Conservation (phyloP, 2,113 vertebrate genomes). For the Peromyscus polionotus region DNA sequence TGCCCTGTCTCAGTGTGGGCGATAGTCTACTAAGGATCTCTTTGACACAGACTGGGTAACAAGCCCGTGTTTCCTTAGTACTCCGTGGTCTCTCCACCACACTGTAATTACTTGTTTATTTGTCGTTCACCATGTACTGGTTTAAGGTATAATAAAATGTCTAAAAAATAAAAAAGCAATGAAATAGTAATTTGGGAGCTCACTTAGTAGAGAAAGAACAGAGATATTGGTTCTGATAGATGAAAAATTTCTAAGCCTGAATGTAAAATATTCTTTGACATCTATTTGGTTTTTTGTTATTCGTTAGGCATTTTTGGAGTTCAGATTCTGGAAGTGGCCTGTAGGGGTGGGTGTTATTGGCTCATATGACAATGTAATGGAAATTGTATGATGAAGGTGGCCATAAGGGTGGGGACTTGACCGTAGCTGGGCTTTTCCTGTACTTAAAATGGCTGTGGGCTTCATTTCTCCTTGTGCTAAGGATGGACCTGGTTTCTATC, state of each 20-base stretch:
- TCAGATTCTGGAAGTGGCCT: not conserved
- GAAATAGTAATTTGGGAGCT: conserved; percentile 50
- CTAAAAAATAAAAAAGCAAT: conserved; percentile 49
- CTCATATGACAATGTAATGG: not conserved
- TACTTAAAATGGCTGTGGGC: not conserved
- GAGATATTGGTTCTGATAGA: not conserved
- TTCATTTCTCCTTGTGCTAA: not conserved
- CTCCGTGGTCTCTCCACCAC: not conserved
- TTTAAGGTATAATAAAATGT: conserved; percentile 24
- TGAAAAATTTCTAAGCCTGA: not conserved
- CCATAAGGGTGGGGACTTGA: not conserved
- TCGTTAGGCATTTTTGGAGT: conserved; percentile 24
- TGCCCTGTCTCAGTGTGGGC: not conserved
- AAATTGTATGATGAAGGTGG: not conserved
- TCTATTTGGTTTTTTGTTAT: conserved; percentile 5
- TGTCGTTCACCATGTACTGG: not conserved
- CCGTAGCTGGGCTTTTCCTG: not conserved
- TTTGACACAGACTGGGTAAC: not conserved
- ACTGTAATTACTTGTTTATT: conserved; percentile 23
- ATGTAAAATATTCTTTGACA: conserved; percentile 19
- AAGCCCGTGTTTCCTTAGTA: not conserved
- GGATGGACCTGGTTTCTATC: not conserved
- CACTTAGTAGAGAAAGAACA: conserved; percentile 38
- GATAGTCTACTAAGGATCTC: not conserved
- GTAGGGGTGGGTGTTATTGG: not conserved